Evolutionary conservation across 1,140 invertebrate genomes (phyloP), one percentile per base, ranked within the genome.

Genomic region (Cyclargus thomasi): DNA sequence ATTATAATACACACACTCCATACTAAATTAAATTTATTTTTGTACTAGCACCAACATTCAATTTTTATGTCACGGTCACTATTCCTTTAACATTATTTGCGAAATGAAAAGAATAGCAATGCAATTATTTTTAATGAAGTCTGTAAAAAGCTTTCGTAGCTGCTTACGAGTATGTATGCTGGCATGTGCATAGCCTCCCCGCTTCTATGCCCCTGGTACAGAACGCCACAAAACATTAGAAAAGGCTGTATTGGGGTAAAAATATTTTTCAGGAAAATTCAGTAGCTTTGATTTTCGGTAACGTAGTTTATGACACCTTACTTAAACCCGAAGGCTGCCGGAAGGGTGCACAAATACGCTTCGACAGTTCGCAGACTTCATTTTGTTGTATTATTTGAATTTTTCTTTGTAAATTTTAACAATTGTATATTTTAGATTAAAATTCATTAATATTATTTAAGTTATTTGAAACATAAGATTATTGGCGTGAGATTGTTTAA

Each of bases 161-260:
- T 47, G 39, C 11, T 21, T 20, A 20, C 17, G 18, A n/a, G 20
- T n/a, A n/a, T n/a, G n/a, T n/a, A n/a, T n/a, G n/a, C n/a, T n/a
- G 55, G n/a, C 21, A 59, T 6, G 20, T 11, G 11, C 23, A 53
- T 36, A 20, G 35, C 22, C 11, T 18, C 22, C 47, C 20, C 53
- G 8, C 35, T 14, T 66, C 57, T 66, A 35, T 20, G 29, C 10
- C 57, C 65, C 64, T 65, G 35, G 65, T 66, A 66, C 22, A 20
- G 22, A 35, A 39, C 59, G 35, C 53, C 65, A 36, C 65, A 66
- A 59, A 66, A 66, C 65, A 20, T 59, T 53, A 36, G 23, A 66
- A 59, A 65, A 23, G 55, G 64, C 64, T 47, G 39, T 47, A 47
- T 47, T 47, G 39, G 39, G 14, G 39, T 47, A 47, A 47, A 47